These are phyloP conservation scores for Himalopsyche tibetana DNA, from an alignment of 2,888 invertebrate species.

Conservation along the genomic window DNA sequence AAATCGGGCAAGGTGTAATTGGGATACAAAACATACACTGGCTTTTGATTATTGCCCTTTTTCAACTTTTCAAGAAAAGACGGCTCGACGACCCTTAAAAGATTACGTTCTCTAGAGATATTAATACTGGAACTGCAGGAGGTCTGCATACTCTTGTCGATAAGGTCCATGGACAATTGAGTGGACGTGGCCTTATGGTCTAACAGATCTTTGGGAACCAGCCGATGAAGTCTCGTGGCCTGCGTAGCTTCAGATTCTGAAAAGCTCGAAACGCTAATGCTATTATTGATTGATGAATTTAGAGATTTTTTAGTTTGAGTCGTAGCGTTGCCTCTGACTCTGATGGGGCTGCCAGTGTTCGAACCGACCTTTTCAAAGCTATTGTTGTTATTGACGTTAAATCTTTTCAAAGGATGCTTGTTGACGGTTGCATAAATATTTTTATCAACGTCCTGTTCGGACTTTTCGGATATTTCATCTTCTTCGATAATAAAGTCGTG, in stretches of 20 bases:
- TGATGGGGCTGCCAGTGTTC: constrained; percentile 70
- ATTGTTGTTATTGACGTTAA: constrained; percentile 76
- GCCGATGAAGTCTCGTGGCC: constrained; percentile 74
- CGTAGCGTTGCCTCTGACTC: constrained; percentile 66
- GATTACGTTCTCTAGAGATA: constrained; percentile 73
- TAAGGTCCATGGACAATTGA: constrained; percentile 77
- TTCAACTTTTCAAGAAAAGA: constrained; percentile 84
- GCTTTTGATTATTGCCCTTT: constrained; percentile 81
- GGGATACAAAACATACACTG: constrained; percentile 93
- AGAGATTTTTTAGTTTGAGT: constrained; percentile 71
- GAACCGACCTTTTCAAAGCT: constrained; percentile 73
- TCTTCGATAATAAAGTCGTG: constrained; percentile 78
- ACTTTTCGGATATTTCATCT: constrained; percentile 74
- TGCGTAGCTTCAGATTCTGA: constrained; percentile 78
- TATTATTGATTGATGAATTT: constrained; percentile 76
- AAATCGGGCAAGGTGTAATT: constrained; percentile 93
- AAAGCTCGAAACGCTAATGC: constrained; percentile 77
- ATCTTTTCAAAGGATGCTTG: constrained; percentile 73
- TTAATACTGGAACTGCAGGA: constrained; percentile 75
- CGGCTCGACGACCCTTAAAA: constrained; percentile 80
- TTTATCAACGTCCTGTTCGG: constrained; percentile 72
- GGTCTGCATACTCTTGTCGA: constrained; percentile 87
- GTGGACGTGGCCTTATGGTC: constrained; percentile 76
- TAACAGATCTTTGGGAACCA: constrained; percentile 71
- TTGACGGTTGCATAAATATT: constrained; percentile 76